Evolutionary conservation across 2,888 invertebrate species (phyloP).

Genomic region (Hetaerina titia): DNA sequence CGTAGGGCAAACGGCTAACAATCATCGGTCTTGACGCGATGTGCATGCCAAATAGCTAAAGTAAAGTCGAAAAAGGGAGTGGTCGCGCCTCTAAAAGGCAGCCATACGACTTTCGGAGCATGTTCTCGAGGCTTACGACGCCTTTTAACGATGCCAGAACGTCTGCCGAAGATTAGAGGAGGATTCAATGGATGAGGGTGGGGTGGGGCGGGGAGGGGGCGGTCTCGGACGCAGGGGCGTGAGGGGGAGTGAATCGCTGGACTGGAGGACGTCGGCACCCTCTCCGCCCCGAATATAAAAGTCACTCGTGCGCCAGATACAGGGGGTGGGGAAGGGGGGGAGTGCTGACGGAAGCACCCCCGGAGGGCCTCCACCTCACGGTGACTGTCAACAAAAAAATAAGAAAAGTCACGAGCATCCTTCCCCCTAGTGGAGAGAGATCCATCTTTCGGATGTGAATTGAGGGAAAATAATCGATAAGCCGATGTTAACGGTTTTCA

Average conservation of each 20-base stretch:
- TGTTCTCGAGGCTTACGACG: not conserved
- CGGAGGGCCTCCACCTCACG: too few species aligned
- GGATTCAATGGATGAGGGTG: not conserved
- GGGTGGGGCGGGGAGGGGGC: not conserved
- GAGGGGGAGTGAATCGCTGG: too few species aligned
- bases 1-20: too few species aligned
- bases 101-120: too few species aligned
- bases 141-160: not conserved
- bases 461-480: not conserved
- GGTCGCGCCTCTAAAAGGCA: too few species aligned
- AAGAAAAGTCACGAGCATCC: not conserved
- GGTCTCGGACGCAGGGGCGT: too few species aligned
- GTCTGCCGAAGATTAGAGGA: not conserved
- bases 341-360: not conserved
- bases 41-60: too few species aligned
- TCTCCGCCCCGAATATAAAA: not conserved
- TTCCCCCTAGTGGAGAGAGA: not conserved
- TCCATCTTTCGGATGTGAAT: not conserved
- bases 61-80: too few species aligned
- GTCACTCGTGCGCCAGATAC: too few species aligned
- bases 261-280: too few species aligned
- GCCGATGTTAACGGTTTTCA: slow-evolving; percentile 9
- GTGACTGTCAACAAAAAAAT: not conserved
- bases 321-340: not conserved
- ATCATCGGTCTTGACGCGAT: too few species aligned